Base-by-base conservation (phyloP, 2,888 invertebrate species). In the Lycocerus yunnanus region DNA sequence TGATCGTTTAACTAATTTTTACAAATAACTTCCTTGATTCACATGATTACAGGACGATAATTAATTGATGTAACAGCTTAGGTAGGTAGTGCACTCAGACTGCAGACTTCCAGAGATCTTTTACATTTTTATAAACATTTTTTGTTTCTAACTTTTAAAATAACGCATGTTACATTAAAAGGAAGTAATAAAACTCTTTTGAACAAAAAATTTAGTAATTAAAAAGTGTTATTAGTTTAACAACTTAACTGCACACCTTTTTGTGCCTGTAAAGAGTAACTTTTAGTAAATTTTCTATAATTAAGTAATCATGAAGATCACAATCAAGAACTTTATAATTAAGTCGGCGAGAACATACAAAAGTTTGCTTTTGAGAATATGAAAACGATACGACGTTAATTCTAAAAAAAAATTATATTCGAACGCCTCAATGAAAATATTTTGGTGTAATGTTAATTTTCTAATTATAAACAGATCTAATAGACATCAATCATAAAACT, bases 401-500 rank as follows among this genome's bases (percentile, higher is more conserved):
- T 43, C n/a, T n/a, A 43, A 43, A 43, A 24, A n/a, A 8, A 43
- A 43, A 43, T 43, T 43, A 43, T 13, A 4, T 43, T 43, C 13
- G 1, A 43, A 43, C n/a, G 5, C 43, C 6, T 43, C 43, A n/a
- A n/a, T 43, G n/a, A n/a, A 43, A 43, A 6, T 43, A 43, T 43
- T 43, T 6, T n/a, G 43, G 43, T 43, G 43, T 43, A 6, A 43
- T n/a, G 6, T 43, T 8, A 13, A n/a, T 43, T 43, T 43, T 43
- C n/a, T 63, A 63, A 63, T 63, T 63, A 63, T 63, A 63, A 63
- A 63, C 61, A 9, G 18, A 63, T 63, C 18, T 63, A 20, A 18
- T 14, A 63, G 61, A n/a, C 61, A 63, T 63, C 61, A 63, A 63
- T 63, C 61, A 63, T 63, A 63, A 63, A 63, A 43, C 43, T 43